Conservation (phyloP, 23 tunicate genomes). For the Clavelina lepadiformis region DNA sequence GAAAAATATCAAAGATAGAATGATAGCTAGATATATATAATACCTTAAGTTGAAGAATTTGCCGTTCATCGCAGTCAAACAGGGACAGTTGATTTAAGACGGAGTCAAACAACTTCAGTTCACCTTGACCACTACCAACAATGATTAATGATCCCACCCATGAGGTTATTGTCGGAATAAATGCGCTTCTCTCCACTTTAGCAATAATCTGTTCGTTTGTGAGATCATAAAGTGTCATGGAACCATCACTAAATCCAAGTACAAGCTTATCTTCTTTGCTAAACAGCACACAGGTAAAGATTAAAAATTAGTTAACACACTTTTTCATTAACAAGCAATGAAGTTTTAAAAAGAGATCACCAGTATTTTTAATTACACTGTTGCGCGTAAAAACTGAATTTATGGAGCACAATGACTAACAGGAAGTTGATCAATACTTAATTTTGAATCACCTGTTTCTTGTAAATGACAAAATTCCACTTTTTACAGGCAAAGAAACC, state of each 20-base stretch:
- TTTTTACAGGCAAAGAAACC: conserved; percentile 56
- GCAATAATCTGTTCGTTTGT: conserved; percentile 42
- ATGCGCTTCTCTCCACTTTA: conserved; percentile 14
- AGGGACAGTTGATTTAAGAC: conserved; percentile 33
- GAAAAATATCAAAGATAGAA: too few relatives aligned
- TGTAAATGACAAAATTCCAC: conserved; percentile 58
- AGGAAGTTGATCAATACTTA: background rate
- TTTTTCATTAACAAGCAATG: too few relatives aligned
- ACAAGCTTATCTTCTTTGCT: conserved; percentile 60
- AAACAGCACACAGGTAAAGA: conserved; percentile 2
- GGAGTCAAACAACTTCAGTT: conserved; percentile 40
- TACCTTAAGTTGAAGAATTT: conserved; percentile 13
- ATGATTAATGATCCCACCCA: conserved; percentile 49
- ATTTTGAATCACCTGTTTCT: conserved; percentile 52
- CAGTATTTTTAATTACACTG: too few relatives aligned
- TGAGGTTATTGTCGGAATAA: conserved; percentile 46
- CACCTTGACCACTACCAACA: conserved; percentile 88
- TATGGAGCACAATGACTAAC: too few relatives aligned
- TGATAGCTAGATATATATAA: too few relatives aligned
- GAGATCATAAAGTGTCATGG: conserved; percentile 42
- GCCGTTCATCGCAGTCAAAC: conserved; percentile 31
- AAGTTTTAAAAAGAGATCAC: too few relatives aligned
- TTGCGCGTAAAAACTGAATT: too few relatives aligned
- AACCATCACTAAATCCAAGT: conserved; percentile 79
- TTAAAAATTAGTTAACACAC: too few relatives aligned